phyloP scores from a whole-genome alignment of 2,797 vertebrate genomes.

The Crenichthys baileyi region DNA sequence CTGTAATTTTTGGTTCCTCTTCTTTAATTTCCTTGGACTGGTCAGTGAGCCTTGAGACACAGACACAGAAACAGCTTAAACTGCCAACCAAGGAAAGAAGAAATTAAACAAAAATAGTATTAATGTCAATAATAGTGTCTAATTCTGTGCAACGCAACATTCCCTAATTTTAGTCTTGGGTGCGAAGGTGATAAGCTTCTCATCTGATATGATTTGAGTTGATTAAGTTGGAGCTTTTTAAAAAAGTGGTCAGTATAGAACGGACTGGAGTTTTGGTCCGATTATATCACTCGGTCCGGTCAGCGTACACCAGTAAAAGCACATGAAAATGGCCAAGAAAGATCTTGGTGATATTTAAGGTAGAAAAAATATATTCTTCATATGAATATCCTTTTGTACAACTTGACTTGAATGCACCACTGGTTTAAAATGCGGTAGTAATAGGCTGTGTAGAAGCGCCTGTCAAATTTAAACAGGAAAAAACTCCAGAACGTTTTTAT shows the following conservation, averaged over 20 bases:
- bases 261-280: background rate
- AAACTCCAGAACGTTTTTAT: background rate
- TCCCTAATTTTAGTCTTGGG: background rate
- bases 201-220: background rate
- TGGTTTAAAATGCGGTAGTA: background rate
- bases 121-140: background rate
- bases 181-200: background rate
- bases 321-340: background rate
- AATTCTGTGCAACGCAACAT: background rate
- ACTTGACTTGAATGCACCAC: background rate
- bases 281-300: background rate
- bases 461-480: background rate
- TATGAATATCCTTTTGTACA: background rate
- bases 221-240: background rate
- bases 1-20: no score
- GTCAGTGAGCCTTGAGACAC: no score
- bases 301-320: background rate
- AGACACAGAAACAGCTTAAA: background rate
- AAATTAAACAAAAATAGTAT: background rate
- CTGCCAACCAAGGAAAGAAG: background rate
- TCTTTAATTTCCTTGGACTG: no score
- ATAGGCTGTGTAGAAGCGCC: background rate
- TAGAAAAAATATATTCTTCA: background rate
- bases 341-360: background rate
- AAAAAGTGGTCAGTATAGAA: background rate